Base-by-base conservation (phyloP, 2,113 vertebrate genomes). In the Tenrec ecaudatus region DNA sequence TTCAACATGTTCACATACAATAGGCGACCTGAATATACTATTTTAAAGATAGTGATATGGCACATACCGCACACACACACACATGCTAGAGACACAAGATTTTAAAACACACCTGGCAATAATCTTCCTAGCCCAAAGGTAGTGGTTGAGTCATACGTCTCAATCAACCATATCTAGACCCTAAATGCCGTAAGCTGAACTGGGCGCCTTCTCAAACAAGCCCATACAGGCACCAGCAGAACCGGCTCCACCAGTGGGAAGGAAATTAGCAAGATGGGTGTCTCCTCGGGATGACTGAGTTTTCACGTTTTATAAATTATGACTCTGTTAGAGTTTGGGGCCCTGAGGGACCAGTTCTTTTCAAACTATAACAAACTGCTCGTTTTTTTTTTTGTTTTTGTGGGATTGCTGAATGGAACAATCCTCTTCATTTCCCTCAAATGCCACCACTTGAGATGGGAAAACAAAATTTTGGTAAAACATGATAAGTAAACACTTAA, bases 301-400 rank as follows among this genome's bases (percentile, higher is more conserved):
- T 29, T 47, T 93, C 29, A 22, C 73, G 53, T 83, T 95, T 91
- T 88, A 90, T 86, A 84, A 58, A 76, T 68, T 88, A 83, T 86
- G 71, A 86, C 64, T 95, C 57, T 58, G 40, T 27, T 58, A 38
- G 83, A 92, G 84, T 92, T 75, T 82, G 57, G 82, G 53, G 84
- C 94, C 95, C 94, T 84, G 38, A 90, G 86, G 93, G 53, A 47
- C 10, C n/a, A 83, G 60, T 33, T 91, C 60, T 53, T 96, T 94
- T 95, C 40, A 96, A 77, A 92, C 29, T 38, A 43, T 14, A 88
- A 57, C 14, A 81, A 2, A 17, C 17, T 64, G 47, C 33, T 69
- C 14, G 12, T 14, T 64, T n/a, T 3, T 19, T 23, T 85, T 64
- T 23, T 36, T n/a, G n/a, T n/a, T 53, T 53, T 53, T 53, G 47